Conservation (phyloP, 1,140 invertebrate genomes). For the Pachypeltis micranthus region DNA sequence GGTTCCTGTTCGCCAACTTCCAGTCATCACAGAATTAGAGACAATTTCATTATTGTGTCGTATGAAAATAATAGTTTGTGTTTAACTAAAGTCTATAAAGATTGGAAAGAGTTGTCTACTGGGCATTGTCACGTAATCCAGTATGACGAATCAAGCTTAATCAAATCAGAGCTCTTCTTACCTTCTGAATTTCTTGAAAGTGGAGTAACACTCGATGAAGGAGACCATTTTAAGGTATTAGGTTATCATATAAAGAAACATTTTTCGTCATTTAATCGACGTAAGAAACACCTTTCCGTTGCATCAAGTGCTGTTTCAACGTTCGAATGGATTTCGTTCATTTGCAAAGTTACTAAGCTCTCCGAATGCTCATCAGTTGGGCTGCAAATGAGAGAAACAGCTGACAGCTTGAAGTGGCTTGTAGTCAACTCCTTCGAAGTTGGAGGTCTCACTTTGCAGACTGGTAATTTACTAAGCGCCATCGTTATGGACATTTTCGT, state of each 20-base stretch:
- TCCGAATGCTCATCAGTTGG: slow-evolving; percentile 13
- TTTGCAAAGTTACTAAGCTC: neutral
- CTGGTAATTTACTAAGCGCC: slow-evolving; percentile 14
- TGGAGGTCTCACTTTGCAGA: slow-evolving; percentile 7
- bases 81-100: neutral
- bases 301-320: no score
- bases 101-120: neutral
- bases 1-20: no score
- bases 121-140: neutral
- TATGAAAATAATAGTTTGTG: neutral
- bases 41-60: neutral
- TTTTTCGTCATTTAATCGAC: no score
- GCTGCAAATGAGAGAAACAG: slow-evolving; percentile 9
- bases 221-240: neutral
- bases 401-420: slow-evolving; percentile 10
- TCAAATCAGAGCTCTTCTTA: neutral
- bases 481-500: slow-evolving; percentile 7
- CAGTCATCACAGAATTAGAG: no score
- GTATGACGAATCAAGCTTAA: neutral
- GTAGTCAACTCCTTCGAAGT: neutral
- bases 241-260: no score
- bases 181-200: neutral
- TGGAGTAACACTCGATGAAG: neutral
- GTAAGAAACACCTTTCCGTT: no score
- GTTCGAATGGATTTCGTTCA: neutral